phyloP scores from a whole-genome alignment of 2,888 invertebrate genomes.

The Pollenia griseotomentosa region DNA sequence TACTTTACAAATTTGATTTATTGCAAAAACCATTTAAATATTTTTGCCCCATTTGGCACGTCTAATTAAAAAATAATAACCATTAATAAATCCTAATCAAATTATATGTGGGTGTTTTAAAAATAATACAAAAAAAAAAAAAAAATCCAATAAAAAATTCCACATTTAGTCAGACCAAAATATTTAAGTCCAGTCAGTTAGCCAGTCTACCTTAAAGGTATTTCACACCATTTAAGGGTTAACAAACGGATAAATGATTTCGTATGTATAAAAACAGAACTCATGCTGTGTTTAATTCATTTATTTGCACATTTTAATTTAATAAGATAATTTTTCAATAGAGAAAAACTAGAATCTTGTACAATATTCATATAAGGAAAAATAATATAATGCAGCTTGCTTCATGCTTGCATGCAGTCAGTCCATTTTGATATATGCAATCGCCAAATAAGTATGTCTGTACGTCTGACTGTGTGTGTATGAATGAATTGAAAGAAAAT shows the following conservation, averaged over 20 bases:
- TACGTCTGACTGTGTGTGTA: neutral
- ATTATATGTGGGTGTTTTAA: slow-evolving; percentile 24
- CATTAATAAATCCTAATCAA: neutral
- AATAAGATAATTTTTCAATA: slow-evolving; percentile 75
- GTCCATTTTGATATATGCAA: slow-evolving; percentile 62
- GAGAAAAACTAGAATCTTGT: slow-evolving; percentile 61
- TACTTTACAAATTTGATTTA: no score
- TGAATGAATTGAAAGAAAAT: slow-evolving; percentile 21
- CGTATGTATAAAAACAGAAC: slow-evolving; percentile 54
- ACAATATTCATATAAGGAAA: slow-evolving; percentile 62
- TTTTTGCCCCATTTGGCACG: no score
- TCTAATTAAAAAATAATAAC: neutral
- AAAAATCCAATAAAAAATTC: neutral
- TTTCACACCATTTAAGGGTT: slow-evolving; percentile 60
- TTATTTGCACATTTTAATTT: slow-evolving; percentile 76
- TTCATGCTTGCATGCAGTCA: slow-evolving; percentile 57
- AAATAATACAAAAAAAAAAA: neutral
- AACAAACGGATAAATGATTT: slow-evolving; percentile 58
- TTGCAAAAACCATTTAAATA: no score
- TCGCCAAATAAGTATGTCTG: slow-evolving; percentile 44
- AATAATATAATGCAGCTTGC: slow-evolving; percentile 56
- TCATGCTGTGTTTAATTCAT: slow-evolving; percentile 75
- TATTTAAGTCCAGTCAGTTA: neutral
- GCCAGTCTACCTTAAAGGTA: slow-evolving; percentile 36
- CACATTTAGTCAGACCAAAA: neutral